Conservation (phyloP, 1,140 invertebrate genomes). For the Hyles vespertilio region DNA sequence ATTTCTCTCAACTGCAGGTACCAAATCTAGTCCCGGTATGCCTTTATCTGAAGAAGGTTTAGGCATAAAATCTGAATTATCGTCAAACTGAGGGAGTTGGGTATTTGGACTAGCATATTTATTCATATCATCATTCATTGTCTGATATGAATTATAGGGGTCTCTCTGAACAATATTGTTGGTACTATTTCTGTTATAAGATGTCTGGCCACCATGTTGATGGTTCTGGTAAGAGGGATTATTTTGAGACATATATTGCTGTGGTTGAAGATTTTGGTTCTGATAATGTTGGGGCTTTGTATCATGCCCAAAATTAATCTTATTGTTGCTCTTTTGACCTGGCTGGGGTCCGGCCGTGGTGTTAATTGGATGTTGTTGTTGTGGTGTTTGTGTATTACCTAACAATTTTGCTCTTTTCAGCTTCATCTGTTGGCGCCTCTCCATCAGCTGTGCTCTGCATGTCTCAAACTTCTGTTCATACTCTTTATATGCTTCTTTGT, state of each 20-base stretch:
- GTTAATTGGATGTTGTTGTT: slow-evolving; percentile 15
- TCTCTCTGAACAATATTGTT: slow-evolving; percentile 36
- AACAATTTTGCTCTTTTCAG: slow-evolving; percentile 76
- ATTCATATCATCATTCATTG: slow-evolving; percentile 9
- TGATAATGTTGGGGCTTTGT: not conserved
- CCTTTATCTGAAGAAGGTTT: slow-evolving; percentile 55
- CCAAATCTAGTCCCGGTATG: slow-evolving; percentile 81
- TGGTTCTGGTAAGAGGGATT: slow-evolving; percentile 9
- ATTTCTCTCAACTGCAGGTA: slow-evolving; percentile 59
- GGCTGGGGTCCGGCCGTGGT: slow-evolving; percentile 19
- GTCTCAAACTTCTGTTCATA: slow-evolving; percentile 90
- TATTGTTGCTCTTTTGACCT: slow-evolving; percentile 15
- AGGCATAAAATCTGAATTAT: slow-evolving; percentile 44
- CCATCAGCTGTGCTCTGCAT: slow-evolving; percentile 85
- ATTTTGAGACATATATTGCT: slow-evolving; percentile 14
- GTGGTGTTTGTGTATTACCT: slow-evolving; percentile 26
- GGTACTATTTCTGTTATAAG: slow-evolving; percentile 37
- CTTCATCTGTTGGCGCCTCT: slow-evolving; percentile 87
- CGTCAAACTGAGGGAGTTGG: not conserved
- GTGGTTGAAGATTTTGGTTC: slow-evolving; percentile 6
- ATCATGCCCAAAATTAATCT: slow-evolving; percentile 1
- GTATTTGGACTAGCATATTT: slow-evolving; percentile 9
- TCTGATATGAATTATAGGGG: slow-evolving; percentile 42
- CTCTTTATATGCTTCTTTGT: slow-evolving; percentile 87
- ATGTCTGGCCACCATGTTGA: slow-evolving; percentile 18